Conservation (phyloP, 1,140 invertebrate genomes). For the Drosophila auraria region DNA sequence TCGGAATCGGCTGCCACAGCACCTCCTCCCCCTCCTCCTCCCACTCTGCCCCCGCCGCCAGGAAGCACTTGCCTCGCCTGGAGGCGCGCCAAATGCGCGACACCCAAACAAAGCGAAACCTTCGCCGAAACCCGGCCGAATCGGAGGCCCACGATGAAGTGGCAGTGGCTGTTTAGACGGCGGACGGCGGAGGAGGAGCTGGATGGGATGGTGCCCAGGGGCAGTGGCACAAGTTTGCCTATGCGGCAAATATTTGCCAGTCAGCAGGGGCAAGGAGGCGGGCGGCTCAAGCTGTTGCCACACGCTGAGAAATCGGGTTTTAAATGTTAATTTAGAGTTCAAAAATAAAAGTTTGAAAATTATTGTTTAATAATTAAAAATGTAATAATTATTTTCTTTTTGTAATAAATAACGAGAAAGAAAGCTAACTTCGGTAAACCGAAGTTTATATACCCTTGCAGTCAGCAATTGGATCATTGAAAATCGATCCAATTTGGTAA, state of each 20-base stretch:
- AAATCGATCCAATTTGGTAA: too few species aligned
- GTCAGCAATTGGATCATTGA: too few species aligned
- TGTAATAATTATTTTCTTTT: background rate
- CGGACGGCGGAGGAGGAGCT: background rate
- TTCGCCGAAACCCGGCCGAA: constrained; percentile 32
- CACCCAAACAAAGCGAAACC: constrained; percentile 39
- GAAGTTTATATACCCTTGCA: too few species aligned
- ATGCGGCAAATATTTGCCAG: constrained; percentile 74
- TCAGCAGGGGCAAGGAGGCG: constrained; percentile 28
- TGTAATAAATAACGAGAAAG: too few species aligned
- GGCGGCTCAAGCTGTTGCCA: constrained; percentile 5
- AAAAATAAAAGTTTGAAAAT: too few species aligned
- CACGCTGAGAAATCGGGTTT: background rate
- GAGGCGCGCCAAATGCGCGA: constrained; percentile 41
- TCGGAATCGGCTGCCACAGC: constrained; percentile 13
- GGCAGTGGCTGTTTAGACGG: constrained; percentile 10
- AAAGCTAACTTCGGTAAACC: too few species aligned
- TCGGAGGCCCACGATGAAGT: constrained; percentile 27
- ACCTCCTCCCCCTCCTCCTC: background rate
- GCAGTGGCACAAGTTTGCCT: constrained; percentile 71
- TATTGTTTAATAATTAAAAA: background rate
- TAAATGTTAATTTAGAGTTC: too few species aligned
- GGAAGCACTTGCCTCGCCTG: constrained; percentile 22
- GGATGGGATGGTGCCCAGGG: constrained; percentile 23
- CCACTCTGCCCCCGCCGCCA: background rate